These are phyloP conservation scores for Cochlearius cochlearius DNA, from an alignment of 2,113 vertebrate genomes.

Conservation along the genomic window DNA sequence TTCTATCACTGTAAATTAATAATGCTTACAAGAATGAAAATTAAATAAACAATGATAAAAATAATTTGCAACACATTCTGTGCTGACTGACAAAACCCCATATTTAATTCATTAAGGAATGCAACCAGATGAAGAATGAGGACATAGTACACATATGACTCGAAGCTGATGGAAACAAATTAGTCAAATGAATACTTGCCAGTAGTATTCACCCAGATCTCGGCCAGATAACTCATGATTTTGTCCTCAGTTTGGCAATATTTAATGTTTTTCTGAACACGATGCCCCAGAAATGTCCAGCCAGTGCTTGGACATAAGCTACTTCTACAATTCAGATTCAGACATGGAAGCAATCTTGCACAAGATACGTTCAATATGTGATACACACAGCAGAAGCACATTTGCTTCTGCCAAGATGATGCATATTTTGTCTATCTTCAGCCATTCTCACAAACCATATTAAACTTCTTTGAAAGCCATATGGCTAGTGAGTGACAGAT, in stretches of 20 bases:
- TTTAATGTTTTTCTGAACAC: not conserved
- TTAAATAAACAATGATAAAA: not conserved
- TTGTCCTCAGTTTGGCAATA: not conserved
- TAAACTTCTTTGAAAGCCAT: not conserved
- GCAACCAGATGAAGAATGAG: not conserved
- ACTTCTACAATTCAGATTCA: not conserved
- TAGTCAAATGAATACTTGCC: not conserved
- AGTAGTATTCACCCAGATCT: not conserved
- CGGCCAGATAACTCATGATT: not conserved
- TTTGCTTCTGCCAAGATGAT: not conserved
- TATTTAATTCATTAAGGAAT: not conserved
- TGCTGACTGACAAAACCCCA: not conserved
- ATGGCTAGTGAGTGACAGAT: rapidly evolving
- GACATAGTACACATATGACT: not conserved
- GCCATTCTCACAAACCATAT: not conserved
- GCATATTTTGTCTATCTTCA: not conserved
- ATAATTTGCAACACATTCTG: not conserved
- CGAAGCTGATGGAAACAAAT: constrained; percentile 29
- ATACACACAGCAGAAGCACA: not conserved
- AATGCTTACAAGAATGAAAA: not conserved
- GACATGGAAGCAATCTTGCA: not conserved
- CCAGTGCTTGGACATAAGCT: not conserved
- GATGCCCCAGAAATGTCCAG: not conserved
- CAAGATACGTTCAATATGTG: not conserved
- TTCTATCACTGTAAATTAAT: not conserved